phyloP scores from a whole-genome alignment of 2,888 invertebrate genomes.

The Agonum fuliginosum region DNA sequence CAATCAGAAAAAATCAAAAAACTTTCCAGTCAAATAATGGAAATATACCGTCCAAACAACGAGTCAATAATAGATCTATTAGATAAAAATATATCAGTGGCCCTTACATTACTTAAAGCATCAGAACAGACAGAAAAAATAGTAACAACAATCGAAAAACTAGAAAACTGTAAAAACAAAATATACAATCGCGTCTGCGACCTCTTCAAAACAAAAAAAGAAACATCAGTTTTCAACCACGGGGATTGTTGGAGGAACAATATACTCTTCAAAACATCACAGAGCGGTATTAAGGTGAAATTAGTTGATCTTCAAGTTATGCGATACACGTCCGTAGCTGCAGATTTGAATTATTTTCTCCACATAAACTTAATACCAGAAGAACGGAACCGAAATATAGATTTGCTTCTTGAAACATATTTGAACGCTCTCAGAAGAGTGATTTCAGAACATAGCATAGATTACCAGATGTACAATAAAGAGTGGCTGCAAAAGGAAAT shows the following conservation, averaged over 20 bases:
- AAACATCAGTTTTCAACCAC: slow-evolving; percentile 63
- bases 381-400: slow-evolving; percentile 52
- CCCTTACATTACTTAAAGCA: slow-evolving; percentile 9
- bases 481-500: slow-evolving; percentile 64
- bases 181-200: slow-evolving; percentile 21
- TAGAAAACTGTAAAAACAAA: slow-evolving; percentile 33
- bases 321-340: slow-evolving; percentile 63
- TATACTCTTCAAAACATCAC: slow-evolving; percentile 59
- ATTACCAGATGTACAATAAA: slow-evolving; percentile 52
- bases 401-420: slow-evolving; percentile 61
- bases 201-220: slow-evolving; percentile 24
- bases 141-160: background rate
- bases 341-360: slow-evolving; percentile 64
- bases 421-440: slow-evolving; percentile 58
- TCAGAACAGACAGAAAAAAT: slow-evolving; percentile 12
- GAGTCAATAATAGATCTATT: slow-evolving; percentile 18
- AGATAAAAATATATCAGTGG: slow-evolving; percentile 17
- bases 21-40: slow-evolving; percentile 39
- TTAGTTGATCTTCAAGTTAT: slow-evolving; percentile 65
- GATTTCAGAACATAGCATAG: slow-evolving; percentile 48
- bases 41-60: slow-evolving; percentile 27
- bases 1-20: slow-evolving; percentile 37
- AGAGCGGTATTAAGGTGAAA: slow-evolving; percentile 54
- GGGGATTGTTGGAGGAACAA: slow-evolving; percentile 65
- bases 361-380: slow-evolving; percentile 63